Base-by-base conservation (phyloP, 2,113 vertebrate genomes). In the Corydoras maculifer region DNA sequence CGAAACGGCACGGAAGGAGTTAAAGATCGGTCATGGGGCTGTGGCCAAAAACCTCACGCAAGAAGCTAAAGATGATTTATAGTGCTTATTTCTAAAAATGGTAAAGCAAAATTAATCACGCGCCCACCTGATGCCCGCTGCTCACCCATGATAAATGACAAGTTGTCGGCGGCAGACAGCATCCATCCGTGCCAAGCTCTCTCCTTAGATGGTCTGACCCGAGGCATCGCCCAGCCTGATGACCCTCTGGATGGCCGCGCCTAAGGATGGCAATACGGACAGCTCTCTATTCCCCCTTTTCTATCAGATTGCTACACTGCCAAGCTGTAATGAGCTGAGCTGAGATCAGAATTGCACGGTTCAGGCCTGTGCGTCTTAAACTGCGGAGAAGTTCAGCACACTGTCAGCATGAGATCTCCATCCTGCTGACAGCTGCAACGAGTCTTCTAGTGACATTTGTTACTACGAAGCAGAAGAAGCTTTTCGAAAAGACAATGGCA, bases 91-190 rank as follows among this genome's bases (percentile, higher is more conserved):
- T 91, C 88, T 89, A 84, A 88, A 89, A 87, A 88, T 88, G 87
- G 87, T 90, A 87, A 91, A 89, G 88, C 84, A 80, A 89, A 88
- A 91, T 91, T 89, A 89, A 91, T 91, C 89, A 90, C 78, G 76
- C 78, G 87, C 88, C 82, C 87, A 88, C 86, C 88, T 91, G 90
- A 89, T 84, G 84, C 78, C 67, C 48, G 65, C 84, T 87, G 86
- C 83, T 88, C 87, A 87, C 82, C 84, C 82, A 81, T 91, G 90
- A 91, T 88, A 90, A 86, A 91, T 90, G 89, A 91, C 86, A 83
- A 84, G 81, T 86, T 90, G 88, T 84, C 87, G 88, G 84, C 78
- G 72, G 82, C 81, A 86, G 88, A 91, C 88, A 89, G 84, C 81
- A 87, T 89, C 87, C 86, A 83, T 89, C 88, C 86, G 87, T 84